Evolutionary conservation across 2,113 vertebrate genomes (phyloP).

Genomic region (Tor tambroides): DNA sequence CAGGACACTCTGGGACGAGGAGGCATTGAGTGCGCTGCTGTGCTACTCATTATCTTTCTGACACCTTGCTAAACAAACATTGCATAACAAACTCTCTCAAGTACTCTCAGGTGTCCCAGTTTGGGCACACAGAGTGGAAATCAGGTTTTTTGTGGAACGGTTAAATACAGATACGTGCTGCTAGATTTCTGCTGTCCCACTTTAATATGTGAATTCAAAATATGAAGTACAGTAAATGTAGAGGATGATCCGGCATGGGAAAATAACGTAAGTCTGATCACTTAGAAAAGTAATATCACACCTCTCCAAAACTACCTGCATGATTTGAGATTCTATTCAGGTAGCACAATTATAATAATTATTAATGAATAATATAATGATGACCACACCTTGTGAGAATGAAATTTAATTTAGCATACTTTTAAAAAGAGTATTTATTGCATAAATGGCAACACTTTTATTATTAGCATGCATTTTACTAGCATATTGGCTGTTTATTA

Average conservation of each 20-base stretch:
- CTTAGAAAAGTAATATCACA: neutral
- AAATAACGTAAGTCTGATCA: too few species aligned
- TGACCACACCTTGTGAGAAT: too few species aligned
- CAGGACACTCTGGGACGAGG: constrained; percentile 24
- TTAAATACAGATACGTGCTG: neutral
- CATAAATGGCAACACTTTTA: too few species aligned
- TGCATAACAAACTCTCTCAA: constrained; percentile 25
- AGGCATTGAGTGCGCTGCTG: constrained; percentile 6
- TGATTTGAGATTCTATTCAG: neutral
- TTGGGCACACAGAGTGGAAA: neutral
- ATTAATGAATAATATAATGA: too few species aligned
- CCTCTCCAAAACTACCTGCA: neutral
- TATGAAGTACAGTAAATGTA: neutral
- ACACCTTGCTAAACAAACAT: constrained; percentile 27
- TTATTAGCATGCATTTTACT: too few species aligned
- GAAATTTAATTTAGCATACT: neutral
- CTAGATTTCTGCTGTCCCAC: neutral
- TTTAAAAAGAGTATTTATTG: neutral
- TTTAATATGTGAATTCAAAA: neutral
- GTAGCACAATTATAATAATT: neutral
- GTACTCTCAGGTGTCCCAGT: constrained; percentile 3
- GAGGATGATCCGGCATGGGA: neutral
- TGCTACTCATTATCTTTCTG: constrained; percentile 27
- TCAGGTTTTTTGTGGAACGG: neutral
- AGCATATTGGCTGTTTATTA: too few species aligned